These are phyloP conservation scores for Philaethria dido DNA, from an alignment of 2,888 invertebrate species.

Conservation along the genomic window DNA sequence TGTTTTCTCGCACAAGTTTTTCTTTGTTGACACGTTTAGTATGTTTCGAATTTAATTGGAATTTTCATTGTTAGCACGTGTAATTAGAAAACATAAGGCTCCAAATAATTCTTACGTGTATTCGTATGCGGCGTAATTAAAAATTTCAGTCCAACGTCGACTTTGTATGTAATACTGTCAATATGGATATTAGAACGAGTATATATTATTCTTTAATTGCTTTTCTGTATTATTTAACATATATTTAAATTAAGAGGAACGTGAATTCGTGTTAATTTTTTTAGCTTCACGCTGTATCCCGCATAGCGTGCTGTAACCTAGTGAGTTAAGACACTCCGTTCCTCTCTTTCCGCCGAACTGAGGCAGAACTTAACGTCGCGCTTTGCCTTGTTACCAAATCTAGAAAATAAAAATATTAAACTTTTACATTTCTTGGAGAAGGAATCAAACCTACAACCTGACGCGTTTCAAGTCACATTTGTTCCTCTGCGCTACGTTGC, in stretches of 20 bases:
- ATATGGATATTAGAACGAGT: neutral
- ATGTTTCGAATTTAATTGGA: constrained; percentile 69
- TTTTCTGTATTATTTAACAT: neutral
- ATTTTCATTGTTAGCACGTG: constrained; percentile 73
- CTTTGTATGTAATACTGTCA: constrained; percentile 13
- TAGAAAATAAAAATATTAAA: no score
- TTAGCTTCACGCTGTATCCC: no score
- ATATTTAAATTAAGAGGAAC: no score
- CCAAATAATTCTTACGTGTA: constrained; percentile 58
- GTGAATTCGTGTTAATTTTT: neutral
- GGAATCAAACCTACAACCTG: no score
- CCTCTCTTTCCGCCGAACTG: no score
- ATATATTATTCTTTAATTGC: neutral
- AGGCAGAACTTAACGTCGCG: no score
- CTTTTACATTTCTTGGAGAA: no score
- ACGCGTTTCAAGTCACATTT: no score
- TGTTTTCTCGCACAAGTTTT: constrained; percentile 53
- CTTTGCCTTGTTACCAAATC: no score
- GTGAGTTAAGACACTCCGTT: no score
- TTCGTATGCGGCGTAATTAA: constrained; percentile 51
- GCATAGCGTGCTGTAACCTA: no score
- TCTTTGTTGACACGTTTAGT: constrained; percentile 68
- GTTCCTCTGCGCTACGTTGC: no score
- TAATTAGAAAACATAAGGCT: constrained; percentile 67
- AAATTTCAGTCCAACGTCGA: constrained; percentile 46